A percentile compares a stretch with the other conserved stretches of the same genome.
These are phyloP conservation scores for Galerucella calmariensis DNA, from an alignment of 2,888 invertebrate genomes.

Conservation along the genomic window DNA sequence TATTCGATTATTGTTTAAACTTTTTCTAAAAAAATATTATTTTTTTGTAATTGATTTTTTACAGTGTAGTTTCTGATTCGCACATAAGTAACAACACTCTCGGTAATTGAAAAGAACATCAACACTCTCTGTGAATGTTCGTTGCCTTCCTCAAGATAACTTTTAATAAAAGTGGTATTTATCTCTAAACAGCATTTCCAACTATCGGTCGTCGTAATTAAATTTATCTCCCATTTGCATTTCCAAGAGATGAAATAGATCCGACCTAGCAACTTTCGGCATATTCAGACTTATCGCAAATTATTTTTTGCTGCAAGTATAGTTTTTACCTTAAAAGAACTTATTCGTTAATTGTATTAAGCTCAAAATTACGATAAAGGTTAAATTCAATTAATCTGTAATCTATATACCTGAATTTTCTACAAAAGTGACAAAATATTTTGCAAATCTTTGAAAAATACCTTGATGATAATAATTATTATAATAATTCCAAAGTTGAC, in stretches of 20 bases:
- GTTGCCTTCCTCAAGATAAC: conserved; percentile 34
- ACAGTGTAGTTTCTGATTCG: conserved; percentile 5
- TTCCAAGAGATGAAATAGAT: conserved; percentile 10
- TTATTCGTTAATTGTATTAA: not conserved
- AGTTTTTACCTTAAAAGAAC: not conserved
- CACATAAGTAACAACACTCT: conserved; percentile 49
- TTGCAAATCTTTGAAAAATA: too few species aligned
- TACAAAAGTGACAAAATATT: too few species aligned
- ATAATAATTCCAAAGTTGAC: too few species aligned
- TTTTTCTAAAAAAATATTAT: too few species aligned
- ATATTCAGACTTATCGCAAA: not conserved
- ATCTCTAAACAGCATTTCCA: conserved; percentile 42
- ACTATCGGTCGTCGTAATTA: conserved; percentile 46
- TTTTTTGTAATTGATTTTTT: not conserved
- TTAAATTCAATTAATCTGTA: too few species aligned
- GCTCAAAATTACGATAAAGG: not conserved
- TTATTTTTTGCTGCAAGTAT: not conserved
- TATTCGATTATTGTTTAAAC: too few species aligned
- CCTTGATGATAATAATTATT: too few species aligned
- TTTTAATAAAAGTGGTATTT: conserved; percentile 40
- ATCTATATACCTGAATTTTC: too few species aligned
- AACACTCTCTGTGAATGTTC: conserved; percentile 35
- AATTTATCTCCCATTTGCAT: conserved; percentile 44
- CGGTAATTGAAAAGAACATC: conserved; percentile 51
- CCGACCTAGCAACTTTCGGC: not conserved